Percentiles rank a stretch among this genome's conserved stretches.
phyloP scores from a whole-genome alignment of 2,113 vertebrate genomes.

The Nibea coibor region DNA sequence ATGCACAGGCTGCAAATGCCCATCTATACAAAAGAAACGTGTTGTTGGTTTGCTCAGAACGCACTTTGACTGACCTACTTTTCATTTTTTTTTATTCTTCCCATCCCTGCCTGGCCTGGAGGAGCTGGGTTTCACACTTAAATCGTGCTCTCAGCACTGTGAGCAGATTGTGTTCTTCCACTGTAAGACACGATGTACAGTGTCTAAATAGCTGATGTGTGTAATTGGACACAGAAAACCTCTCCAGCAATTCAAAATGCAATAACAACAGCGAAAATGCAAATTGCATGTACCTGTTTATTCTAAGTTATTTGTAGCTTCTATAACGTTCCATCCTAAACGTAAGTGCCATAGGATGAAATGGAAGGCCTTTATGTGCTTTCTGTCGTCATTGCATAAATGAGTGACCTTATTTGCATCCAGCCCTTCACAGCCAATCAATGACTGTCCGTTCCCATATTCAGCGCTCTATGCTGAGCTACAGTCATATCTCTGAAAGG shows the following conservation, averaged over 20 bases:
- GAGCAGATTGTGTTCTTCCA: neutral
- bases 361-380: constrained; percentile 7
- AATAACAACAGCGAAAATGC: neutral
- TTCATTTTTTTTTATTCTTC: neutral
- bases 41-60: neutral
- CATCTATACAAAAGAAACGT: neutral
- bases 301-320: neutral
- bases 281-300: neutral
- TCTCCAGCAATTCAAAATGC: constrained; percentile 3
- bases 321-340: neutral
- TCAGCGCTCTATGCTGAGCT: constrained; percentile 13
- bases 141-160: neutral
- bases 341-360: neutral
- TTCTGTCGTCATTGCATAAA: constrained; percentile 5
- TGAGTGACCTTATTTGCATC: constrained; percentile 32
- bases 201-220: constrained; percentile 2
- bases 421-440: constrained; percentile 7
- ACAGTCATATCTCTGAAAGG: constrained; percentile 9
- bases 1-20: neutral
- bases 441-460: constrained; percentile 4
- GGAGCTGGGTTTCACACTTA: neutral
- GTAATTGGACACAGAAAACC: constrained; percentile 6
- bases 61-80: neutral
- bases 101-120: neutral
- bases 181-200: neutral